Evolutionary conservation across 1,140 invertebrate species (phyloP), one percentile per base, ranked within the genome.

Genomic region (Pomacea maculata): DNA sequence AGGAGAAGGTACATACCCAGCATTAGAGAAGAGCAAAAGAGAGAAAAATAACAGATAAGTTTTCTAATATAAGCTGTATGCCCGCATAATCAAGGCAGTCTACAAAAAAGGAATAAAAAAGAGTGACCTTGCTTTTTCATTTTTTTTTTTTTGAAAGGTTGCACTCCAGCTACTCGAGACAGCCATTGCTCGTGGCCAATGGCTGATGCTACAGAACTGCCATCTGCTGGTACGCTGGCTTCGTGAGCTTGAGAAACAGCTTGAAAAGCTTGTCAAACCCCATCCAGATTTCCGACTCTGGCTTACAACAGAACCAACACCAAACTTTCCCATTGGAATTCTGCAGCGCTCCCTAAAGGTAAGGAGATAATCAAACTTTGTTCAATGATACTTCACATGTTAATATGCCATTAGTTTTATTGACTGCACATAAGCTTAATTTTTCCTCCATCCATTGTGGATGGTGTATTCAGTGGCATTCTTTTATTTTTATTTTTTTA

Each of bases 241-340:
- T 0, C 93, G 93, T 52, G 93, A 94, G 70, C 90, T 98, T 71
- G 96, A 97, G 89, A 97, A 97, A 88, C 92, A 94, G 82, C 89
- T 98, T 67, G 96, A 97, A 84, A 93, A 94, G 85, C 93, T 96
- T 78, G 93, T 91, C 70, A 95, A 95, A 85, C 95, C 95, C 1
- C 96, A 98, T 93, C 95, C 95, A 0, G 95, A 97, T 89, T 98
- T 97, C 90, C 92, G 97, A n/a, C 91, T 98, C 1, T 98, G 96
- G 96, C 91, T 98, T 54, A 97, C 96, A 2, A 97, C 96, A 0
- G 96, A 97, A 88, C 95, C 96, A 0, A 95, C 94, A 1, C 94
- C 94, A 0, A 93, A 93, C 4, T 97, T 98, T 90, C 96, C 97
- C 9, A 96, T 97, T 85, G 96, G 96, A 71, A 95, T 98, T 82